Percentiles rank a stretch among this genome's conserved stretches.
Evolutionary conservation across 2,888 invertebrate species (phyloP).

Genomic region (Brachyptera putata): DNA sequence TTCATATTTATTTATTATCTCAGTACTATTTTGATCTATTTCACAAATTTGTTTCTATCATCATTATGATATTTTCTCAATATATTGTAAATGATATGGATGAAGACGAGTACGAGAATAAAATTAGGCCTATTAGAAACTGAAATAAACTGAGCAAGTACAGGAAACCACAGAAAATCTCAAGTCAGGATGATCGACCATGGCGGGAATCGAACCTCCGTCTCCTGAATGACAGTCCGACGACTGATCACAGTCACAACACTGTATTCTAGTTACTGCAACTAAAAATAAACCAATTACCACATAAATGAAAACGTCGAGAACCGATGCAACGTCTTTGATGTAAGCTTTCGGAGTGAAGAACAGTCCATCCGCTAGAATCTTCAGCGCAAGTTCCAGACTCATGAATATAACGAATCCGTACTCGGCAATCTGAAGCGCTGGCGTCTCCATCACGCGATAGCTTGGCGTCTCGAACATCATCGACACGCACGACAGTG

Average conservation of each 20-base stretch:
- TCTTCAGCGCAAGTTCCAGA: constrained; percentile 90
- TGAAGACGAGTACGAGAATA: too few relatives aligned
- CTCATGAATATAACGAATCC: constrained; percentile 98
- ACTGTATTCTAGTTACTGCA: too few relatives aligned
- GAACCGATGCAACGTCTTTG: constrained; percentile 92
- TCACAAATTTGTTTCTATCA: too few relatives aligned
- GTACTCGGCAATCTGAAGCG: constrained; percentile 91
- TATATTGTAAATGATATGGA: too few relatives aligned
- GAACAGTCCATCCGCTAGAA: constrained; percentile 94
- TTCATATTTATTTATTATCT: too few relatives aligned
- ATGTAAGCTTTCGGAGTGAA: constrained; percentile 99
- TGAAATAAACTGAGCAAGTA: neutral
- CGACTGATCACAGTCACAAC: too few relatives aligned
- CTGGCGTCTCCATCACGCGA: constrained; percentile 91
- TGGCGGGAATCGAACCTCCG: too few relatives aligned
- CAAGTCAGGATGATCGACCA: too few relatives aligned
- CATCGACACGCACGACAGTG: constrained; percentile 96
- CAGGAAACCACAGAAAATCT: neutral
- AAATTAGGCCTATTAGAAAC: too few relatives aligned
- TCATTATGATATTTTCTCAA: too few relatives aligned
- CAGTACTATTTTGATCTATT: too few relatives aligned
- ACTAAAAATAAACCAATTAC: constrained; percentile 54
- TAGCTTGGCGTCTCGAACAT: constrained; percentile 96
- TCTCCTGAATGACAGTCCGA: too few relatives aligned
- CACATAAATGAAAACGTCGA: constrained; percentile 96